Conservation (phyloP, 2,888 invertebrate species). For the Heliconius cydno region DNA sequence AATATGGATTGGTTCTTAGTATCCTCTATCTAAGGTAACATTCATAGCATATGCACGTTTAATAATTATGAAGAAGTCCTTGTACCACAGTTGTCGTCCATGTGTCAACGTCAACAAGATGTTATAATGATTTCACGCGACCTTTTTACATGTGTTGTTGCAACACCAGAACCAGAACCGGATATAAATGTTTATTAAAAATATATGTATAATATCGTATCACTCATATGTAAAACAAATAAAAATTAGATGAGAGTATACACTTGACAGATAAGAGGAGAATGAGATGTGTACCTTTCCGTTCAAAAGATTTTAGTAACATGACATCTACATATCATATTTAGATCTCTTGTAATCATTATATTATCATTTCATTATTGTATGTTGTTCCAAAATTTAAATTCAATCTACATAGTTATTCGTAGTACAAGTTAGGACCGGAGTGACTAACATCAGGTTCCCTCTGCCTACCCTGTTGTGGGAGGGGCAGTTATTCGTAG, state of each 20-base stretch:
- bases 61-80: slow-evolving; percentile 7
- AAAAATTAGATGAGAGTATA: not conserved
- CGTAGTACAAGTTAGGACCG: no score
- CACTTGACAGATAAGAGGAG: not conserved
- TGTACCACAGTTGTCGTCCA: slow-evolving; percentile 8
- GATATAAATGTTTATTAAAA: not conserved
- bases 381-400: no score
- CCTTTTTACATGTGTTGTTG: not conserved
- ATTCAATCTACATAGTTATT: no score
- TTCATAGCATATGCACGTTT: not conserved
- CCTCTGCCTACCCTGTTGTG: no score
- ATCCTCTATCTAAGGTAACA: not conserved
- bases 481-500: no score
- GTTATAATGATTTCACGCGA: slow-evolving; percentile 6
- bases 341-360: no score
- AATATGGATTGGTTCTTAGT: not conserved
- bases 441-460: no score
- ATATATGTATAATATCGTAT: no score
- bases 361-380: not conserved
- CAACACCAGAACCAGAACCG: slow-evolving; percentile 4
- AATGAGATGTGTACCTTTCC: not conserved
- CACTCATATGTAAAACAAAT: not conserved
- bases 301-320: not conserved
- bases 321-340: not conserved
- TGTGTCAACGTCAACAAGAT: slow-evolving; percentile 13